Percentiles rank a stretch among this genome's conserved stretches.
These are phyloP conservation scores for Ruditapes philippinarum DNA, from an alignment of 1,140 invertebrate genomes.

Conservation along the genomic window DNA sequence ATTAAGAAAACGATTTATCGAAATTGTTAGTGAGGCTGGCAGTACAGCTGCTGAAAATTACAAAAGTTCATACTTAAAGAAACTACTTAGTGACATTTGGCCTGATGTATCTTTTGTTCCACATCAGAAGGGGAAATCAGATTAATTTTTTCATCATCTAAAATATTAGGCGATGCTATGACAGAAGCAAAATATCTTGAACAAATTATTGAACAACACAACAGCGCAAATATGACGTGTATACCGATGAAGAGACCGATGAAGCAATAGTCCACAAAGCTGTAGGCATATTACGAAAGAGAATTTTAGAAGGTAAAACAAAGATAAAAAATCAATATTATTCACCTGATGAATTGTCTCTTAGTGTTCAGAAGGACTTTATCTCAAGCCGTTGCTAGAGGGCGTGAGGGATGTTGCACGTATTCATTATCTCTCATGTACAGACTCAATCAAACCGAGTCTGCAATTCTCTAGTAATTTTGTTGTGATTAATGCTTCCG, in stretches of 20 bases:
- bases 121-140: neutral
- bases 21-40: neutral
- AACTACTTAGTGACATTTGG: neutral
- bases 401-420: no score
- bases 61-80: neutral
- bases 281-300: neutral
- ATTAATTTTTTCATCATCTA: neutral
- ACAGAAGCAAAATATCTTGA: neutral
- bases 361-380: neutral
- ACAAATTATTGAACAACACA: neutral
- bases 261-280: slow-evolving; percentile 16
- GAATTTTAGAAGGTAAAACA: neutral
- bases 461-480: no score
- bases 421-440: no score
- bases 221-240: no score
- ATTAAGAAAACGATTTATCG: neutral
- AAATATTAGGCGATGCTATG: neutral
- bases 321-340: slow-evolving; percentile 27
- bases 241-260: neutral
- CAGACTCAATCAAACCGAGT: no score
- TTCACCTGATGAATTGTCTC: slow-evolving; percentile 18
- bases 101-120: slow-evolving; percentile 5
- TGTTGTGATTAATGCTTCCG: no score
- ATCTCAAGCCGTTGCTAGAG: no score
- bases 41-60: neutral